Evolutionary conservation across 2,113 vertebrate species (phyloP), one percentile per base, ranked within the genome.

Genomic region (Empidonax traillii): DNA sequence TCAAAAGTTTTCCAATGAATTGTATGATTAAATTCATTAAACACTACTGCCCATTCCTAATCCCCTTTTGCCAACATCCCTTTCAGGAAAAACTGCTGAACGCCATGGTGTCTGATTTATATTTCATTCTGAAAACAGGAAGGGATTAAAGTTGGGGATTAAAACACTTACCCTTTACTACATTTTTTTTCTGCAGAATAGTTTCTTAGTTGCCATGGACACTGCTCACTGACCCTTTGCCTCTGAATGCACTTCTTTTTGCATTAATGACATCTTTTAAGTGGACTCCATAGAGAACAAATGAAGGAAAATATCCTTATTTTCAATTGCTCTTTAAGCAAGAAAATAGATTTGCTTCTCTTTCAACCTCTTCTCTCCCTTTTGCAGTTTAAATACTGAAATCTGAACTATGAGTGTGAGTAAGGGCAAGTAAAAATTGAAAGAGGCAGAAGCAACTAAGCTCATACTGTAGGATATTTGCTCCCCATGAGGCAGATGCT

Each of bases 61-160:
- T 98, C 97, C 91, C 88, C 96, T 97, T 97, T 95, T 94, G 95
- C 96, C 96, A 98, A 95, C 84, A 96, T 78, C 94, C 91, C 63
- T 98, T 98, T 98, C 97, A 98, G 39, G 72, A 98, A 97, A 98
- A 98, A 98, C 61, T 97, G 95, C 86, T 90, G 86, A 93, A 11
- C 28, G 41, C 92, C 93, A 95, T 58, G 95, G 97, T 96, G 96
- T 96, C 96, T 96, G 96, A 98, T 98, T 98, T 98, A 98, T 98
- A 98, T 97, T 98, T 98, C 91, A 98, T 98, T 98, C 97, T 89
- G 92, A 97, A 97, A 98, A 98, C 96, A 98, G 98, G 98, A 98
- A 98, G 95, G 94, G 97, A 98, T 98, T 98, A 98, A 98, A 97
- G 94, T 66, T 97, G 92, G 94, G 95, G 98, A 98, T 98, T 98